These are phyloP conservation scores for Cricetomys ansorgei DNA, from an alignment of 2,113 vertebrate genomes.

Conservation along the genomic window DNA sequence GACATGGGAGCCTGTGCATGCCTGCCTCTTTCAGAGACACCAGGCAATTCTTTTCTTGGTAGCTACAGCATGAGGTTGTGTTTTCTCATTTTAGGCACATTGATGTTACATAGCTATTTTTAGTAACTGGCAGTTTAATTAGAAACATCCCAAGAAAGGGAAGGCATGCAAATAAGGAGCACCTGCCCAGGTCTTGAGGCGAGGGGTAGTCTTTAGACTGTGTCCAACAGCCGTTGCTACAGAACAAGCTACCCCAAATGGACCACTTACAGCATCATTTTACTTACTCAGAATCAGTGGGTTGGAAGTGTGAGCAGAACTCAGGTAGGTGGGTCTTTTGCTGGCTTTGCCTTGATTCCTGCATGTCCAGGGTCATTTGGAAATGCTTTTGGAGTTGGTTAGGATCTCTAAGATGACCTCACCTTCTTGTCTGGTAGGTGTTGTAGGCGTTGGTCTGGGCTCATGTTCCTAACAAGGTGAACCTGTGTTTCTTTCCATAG, in stretches of 20 bases:
- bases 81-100: conserved; percentile 12
- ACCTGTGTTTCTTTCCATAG: neutral
- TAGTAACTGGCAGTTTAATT: conserved; percentile 43
- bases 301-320: neutral
- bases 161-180: neutral
- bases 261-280: neutral
- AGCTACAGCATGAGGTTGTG: neutral
- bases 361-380: neutral
- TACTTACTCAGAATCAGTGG: neutral
- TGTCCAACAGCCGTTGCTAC: neutral
- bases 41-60: neutral
- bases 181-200: neutral
- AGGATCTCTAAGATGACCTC: neutral
- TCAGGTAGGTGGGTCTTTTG: neutral
- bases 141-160: conserved; percentile 43
- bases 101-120: neutral
- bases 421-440: neutral
- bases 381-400: neutral
- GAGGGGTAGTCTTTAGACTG: neutral
- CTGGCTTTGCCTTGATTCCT: neutral
- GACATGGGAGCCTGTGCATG: neutral
- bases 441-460: neutral
- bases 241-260: neutral
- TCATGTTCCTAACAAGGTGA: neutral
- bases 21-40: neutral